A percentile compares a stretch with the other conserved stretches of the same genome.
These are phyloP conservation scores for Pristionchus arcanus DNA, from an alignment of 2,888 invertebrate genomes.

Conservation along the genomic window DNA sequence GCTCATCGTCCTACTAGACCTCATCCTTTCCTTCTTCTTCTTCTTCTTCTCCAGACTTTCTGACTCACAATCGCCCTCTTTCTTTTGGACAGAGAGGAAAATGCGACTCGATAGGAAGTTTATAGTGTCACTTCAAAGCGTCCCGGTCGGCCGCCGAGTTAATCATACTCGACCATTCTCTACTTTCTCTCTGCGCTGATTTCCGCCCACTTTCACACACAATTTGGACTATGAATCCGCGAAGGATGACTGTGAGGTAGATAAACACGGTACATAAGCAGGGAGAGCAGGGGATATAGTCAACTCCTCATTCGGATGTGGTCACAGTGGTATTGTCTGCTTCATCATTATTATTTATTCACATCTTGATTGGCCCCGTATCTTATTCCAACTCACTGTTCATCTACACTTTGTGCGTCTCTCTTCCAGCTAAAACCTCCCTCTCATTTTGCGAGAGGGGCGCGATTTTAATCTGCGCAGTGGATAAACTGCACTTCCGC, in stretches of 20 bases:
- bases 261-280: not conserved
- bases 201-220: not conserved
- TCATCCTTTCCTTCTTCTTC: not conserved
- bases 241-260: slow-evolving; percentile 16
- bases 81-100: not conserved
- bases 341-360: not conserved
- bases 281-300: not conserved
- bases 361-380: not conserved
- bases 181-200: not conserved
- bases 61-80: slow-evolving; percentile 1
- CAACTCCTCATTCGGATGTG: not conserved
- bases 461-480: not conserved
- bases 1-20: slow-evolving; percentile 34
- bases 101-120: not conserved
- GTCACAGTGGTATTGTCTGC: not conserved
- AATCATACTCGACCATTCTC: slow-evolving; percentile 33
- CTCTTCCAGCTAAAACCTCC: not conserved
- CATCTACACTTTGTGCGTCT: not conserved
- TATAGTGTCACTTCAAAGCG: slow-evolving; percentile 32
- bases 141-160: not conserved
- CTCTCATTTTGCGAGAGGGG: not conserved
- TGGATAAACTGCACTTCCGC: slow-evolving; percentile 8
- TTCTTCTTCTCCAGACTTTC: slow-evolving; percentile 8
- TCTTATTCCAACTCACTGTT: not conserved
- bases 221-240: not conserved